A percentile compares a stretch with the other conserved stretches of the same genome.
phyloP scores from a whole-genome alignment of 2,113 vertebrate genomes.

The Bubo bubo region DNA sequence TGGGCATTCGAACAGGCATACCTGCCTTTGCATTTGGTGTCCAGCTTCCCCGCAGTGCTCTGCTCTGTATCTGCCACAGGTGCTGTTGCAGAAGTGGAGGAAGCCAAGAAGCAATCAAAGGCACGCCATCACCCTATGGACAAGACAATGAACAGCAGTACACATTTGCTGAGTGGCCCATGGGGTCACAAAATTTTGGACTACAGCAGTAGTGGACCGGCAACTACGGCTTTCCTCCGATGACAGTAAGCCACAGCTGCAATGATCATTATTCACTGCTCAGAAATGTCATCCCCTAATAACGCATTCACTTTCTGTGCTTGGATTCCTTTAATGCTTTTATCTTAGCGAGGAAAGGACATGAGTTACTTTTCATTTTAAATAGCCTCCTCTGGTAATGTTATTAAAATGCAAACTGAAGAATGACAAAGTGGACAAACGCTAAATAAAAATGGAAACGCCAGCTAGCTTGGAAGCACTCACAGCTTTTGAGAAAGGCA shows the following conservation, averaged over 20 bases:
- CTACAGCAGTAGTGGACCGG: background rate
- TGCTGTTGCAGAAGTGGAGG: fast-evolving
- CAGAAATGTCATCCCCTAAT: constrained; percentile 5
- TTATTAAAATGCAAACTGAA: constrained; percentile 40
- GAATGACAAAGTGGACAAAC: background rate
- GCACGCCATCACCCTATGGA: fast-evolving
- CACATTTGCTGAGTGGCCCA: background rate
- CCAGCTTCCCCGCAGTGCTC: background rate
- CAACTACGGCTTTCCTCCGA: background rate
- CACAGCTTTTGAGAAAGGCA: background rate
- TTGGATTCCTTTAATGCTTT: background rate
- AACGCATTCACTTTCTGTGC: background rate
- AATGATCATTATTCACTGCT: background rate
- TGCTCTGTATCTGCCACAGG: fast-evolving
- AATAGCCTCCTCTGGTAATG: background rate
- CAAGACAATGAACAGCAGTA: background rate
- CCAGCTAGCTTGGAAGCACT: background rate
- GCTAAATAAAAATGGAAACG: background rate
- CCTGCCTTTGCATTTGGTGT: background rate
- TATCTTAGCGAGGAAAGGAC: background rate
- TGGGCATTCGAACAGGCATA: background rate
- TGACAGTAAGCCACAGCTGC: background rate
- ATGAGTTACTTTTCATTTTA: background rate
- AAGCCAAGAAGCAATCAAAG: background rate
- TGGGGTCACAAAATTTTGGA: background rate